Conservation (phyloP, 2,888 invertebrate genomes). For the Drosophila ochracea region DNA sequence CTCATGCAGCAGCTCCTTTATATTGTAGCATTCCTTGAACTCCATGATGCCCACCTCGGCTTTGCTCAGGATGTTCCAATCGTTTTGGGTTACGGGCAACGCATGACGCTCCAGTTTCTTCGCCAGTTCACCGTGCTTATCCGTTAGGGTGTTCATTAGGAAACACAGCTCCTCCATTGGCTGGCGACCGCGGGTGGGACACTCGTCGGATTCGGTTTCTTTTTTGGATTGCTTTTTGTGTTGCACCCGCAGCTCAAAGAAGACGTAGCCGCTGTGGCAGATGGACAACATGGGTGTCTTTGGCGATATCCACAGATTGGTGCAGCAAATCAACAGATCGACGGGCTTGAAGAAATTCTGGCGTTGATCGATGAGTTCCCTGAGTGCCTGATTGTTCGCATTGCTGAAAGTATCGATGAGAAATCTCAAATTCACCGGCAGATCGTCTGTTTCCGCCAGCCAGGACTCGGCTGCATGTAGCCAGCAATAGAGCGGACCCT, state of each 20-base stretch:
- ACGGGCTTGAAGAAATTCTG: constrained; percentile 40
- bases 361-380: constrained; percentile 19
- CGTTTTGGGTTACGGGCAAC: constrained; percentile 43
- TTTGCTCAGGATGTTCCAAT: constrained; percentile 45
- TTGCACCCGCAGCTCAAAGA: constrained; percentile 42
- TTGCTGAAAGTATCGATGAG: constrained; percentile 34
- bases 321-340: constrained; percentile 40
- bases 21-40: constrained; percentile 10
- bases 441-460: constrained; percentile 16
- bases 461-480: constrained; percentile 43
- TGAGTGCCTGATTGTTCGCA: neutral
- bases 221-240: neutral
- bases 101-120: constrained; percentile 39
- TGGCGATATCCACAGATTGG: constrained; percentile 48
- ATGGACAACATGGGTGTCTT: constrained; percentile 37
- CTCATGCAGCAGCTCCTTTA: constrained; percentile 35
- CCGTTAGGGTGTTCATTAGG: constrained; percentile 36
- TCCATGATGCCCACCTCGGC: constrained; percentile 41
- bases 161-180: constrained; percentile 45
- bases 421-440: constrained; percentile 50
- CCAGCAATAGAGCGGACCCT: constrained; percentile 53
- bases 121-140: constrained; percentile 1
- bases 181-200: neutral
- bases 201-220: neutral
- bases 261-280: constrained; percentile 44